phyloP scores from a whole-genome alignment of 2,888 invertebrate species.

The Steinernema hermaphroditum region DNA sequence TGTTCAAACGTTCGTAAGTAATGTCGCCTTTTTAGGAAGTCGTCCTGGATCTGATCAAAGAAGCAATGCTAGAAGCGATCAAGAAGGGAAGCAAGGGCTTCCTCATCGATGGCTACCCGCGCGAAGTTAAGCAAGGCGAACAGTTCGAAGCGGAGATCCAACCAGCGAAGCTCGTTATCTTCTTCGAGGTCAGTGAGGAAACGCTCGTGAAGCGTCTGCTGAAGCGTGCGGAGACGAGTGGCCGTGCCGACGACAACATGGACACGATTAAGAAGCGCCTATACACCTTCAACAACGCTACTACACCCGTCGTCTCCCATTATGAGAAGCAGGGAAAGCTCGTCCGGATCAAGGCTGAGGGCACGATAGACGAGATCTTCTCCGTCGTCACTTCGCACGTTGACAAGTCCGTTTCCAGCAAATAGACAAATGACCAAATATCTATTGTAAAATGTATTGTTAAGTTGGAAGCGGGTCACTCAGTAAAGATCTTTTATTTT shows the following conservation, averaged over 20 bases:
- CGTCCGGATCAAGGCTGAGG: conserved; percentile 71
- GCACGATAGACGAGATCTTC: conserved; percentile 62
- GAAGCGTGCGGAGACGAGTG: conserved; percentile 73
- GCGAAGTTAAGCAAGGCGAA: conserved; percentile 81
- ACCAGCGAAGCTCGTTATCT: conserved; percentile 76
- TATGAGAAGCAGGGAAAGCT: conserved; percentile 79
- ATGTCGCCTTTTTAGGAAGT: too few species aligned
- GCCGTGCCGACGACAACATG: conserved; percentile 87
- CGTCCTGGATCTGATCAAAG: conserved; percentile 78
- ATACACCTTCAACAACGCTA: conserved; percentile 84
- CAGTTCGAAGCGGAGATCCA: conserved; percentile 79
- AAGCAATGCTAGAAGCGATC: conserved; percentile 74
- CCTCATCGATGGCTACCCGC: conserved; percentile 89
- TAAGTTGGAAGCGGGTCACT: too few species aligned
- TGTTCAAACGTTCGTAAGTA: too few species aligned
- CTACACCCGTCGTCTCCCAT: conserved; percentile 81
- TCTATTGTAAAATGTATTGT: too few species aligned
- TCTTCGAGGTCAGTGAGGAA: conserved; percentile 82
- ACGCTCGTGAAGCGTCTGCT: conserved; percentile 78
- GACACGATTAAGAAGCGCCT: conserved; percentile 87
- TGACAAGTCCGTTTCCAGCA: conserved; percentile 44
- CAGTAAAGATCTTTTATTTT: too few species aligned
- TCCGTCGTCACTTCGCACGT: conserved; percentile 54
- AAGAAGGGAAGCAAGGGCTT: conserved; percentile 74
- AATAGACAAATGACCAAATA: too few species aligned